Evolutionary conservation across 2,888 invertebrate genomes (phyloP), one percentile per base, ranked within the genome.

Genomic region (Epinotia ramella): DNA sequence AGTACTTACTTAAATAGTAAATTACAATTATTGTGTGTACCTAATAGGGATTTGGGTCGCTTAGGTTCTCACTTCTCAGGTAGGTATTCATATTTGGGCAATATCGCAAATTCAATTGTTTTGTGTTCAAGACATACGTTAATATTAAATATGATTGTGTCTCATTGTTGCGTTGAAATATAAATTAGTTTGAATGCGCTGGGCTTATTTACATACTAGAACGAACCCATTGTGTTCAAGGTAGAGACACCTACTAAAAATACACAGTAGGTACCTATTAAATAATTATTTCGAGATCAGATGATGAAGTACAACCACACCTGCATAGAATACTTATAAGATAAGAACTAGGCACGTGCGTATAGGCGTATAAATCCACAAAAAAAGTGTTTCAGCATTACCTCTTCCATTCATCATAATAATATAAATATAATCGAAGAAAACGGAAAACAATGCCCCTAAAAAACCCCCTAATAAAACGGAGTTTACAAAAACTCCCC

Each of bases 401-500:
- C 5, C 57, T 9, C 13, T 66, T 49, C 59, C 59, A 65, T 33
- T 44, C 18, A 18, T 46, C 28, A 28, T 3, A 66, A 13, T n/a
- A n/a, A n/a, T n/a, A 18, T 33, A 53, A 16, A 44, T 5, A 60
- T 46, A 69, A 28, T 46, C 46, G 28, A 24, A 40, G 49, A 16
- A 20, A 49, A 57, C 11, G 63, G 63, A 65, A 65, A 66, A 76
- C 66, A 71, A 76, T 62, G 24, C 1, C 28, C 3, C 24, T 28
- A 59, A 66, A 70, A 75, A 75, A 44, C 28, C 18, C 33, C 20
- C 33, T 44, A 40, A 71, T 63, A 62, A 7, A 59, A 65, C 24
- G 53, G 12, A 65, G 44, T 66, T 62, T 40, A 75, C 59, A 72
- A 76, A 72, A 76, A 67, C 57, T 69, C 24, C 44, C 60, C 60